Evolutionary conservation across 2,113 vertebrate genomes (phyloP), one percentile per base, ranked within the genome.

Genomic region (Xenotilapia longispinis): DNA sequence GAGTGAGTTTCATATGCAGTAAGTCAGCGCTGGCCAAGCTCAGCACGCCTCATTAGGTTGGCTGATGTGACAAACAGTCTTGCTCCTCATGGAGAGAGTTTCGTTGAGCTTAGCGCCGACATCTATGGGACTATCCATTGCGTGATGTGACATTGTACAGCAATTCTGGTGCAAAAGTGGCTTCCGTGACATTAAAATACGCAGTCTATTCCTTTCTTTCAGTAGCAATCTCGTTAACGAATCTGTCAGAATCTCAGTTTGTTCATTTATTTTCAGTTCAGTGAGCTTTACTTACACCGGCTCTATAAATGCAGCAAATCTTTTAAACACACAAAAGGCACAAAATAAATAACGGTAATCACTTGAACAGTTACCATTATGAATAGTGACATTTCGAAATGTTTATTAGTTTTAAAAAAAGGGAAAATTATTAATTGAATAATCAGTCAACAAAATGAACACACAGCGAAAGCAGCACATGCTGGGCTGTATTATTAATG

Each of bases 381-480:
- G 45, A 88, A 75, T 19, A 40, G 17, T 90, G 86, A 83, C 82
- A 83, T 89, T 93, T 80, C 65, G 63, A 87, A 91, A 80, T 86
- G 68, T 87, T 88, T 60, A 54, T 87, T 63, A 19, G 53, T 17
- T 17, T 51, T 5, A 60, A 82, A 85, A 81, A 78, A 78, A 38
- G 33, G 45, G 5, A 63, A n/a, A 68, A 86, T 81, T n/a, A 83
- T 86, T 85, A 85, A 91, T 84, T 86, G 42, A 91, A 85, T 83
- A 90, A 93, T 92, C 87, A 89, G 73, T 92, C 84, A 88, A 85
- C 53, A 90, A 85, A 93, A 89, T 68, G 63, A 93, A 86, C 81
- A 53, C 79, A 82, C 57, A 92, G 68, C 78, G 23, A 87, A 86
- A 21, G 83, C 60, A 81, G 31, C 54, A 81, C 83, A 89, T 83